Conservation (phyloP, 2,113 vertebrate species). For the Neodon shergylaensis region DNA sequence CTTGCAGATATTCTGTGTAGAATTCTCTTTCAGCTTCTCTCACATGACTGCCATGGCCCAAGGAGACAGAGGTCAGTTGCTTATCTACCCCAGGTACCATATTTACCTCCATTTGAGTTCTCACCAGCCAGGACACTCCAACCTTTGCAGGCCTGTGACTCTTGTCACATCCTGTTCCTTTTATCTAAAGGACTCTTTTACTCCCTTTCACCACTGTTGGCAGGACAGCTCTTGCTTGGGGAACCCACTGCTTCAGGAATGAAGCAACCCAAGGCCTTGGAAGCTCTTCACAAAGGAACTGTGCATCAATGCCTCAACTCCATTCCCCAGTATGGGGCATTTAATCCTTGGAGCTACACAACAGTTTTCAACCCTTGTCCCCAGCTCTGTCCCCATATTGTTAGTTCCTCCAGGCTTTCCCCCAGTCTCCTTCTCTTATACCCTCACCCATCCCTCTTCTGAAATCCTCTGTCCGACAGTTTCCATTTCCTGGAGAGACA, state of each 20-base stretch:
- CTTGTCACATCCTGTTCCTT: neutral
- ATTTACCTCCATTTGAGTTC: neutral
- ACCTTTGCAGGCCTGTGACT: neutral
- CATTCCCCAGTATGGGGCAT: neutral
- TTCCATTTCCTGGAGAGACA: neutral
- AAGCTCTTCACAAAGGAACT: neutral
- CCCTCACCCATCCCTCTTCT: too few species aligned
- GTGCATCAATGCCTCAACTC: neutral
- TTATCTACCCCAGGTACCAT: neutral
- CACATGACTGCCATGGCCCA: neutral
- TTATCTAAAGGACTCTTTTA: neutral
- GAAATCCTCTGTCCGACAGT: neutral
- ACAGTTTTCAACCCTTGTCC: neutral
- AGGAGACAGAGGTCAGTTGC: neutral
- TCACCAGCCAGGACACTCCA: neutral
- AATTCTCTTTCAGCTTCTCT: neutral
- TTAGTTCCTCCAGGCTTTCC: neutral
- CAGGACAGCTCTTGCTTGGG: neutral
- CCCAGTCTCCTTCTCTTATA: neutral
- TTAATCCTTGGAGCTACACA: neutral
- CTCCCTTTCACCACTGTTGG: fast-evolving
- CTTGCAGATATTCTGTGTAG: neutral
- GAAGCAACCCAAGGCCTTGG: neutral
- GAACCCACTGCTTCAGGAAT: neutral
- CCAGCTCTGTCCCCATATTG: neutral